Percentiles rank a stretch among this genome's conserved stretches.
Evolutionary conservation across 2,797 vertebrate genomes (phyloP).

Genomic region (Monodelphis domestica): DNA sequence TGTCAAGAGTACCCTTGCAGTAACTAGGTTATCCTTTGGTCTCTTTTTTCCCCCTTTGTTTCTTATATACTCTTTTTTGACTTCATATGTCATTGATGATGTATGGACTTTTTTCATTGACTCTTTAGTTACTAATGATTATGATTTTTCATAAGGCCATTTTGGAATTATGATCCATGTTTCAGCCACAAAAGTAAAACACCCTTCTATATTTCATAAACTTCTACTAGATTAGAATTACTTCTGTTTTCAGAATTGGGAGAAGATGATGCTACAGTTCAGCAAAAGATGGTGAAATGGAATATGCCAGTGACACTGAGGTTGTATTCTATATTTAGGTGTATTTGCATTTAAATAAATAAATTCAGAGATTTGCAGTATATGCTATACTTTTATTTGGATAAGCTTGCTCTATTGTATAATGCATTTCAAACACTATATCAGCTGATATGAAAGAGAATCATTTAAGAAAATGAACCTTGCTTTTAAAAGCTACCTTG

Average conservation of each 20-base stretch:
- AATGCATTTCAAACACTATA: slow-evolving; percentile 54
- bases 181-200: slow-evolving; percentile 50
- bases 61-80: not conserved
- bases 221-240: slow-evolving; percentile 60
- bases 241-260: slow-evolving; percentile 65
- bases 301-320: slow-evolving; percentile 64
- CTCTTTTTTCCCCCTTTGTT: not conserved
- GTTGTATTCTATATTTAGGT: slow-evolving; percentile 71
- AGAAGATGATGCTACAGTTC: slow-evolving; percentile 70
- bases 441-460: slow-evolving; percentile 56
- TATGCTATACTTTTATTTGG: slow-evolving; percentile 63
- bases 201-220: slow-evolving; percentile 39
- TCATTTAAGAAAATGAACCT: slow-evolving; percentile 55
- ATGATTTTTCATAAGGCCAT: not conserved
- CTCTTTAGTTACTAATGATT: not conserved
- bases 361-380: slow-evolving; percentile 60
- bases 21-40: not conserved
- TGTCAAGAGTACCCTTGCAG: not conserved
- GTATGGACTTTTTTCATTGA: not conserved
- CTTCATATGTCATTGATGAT: not conserved
- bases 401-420: slow-evolving; percentile 57
- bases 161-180: not conserved
- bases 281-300: slow-evolving; percentile 48
- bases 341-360: slow-evolving; percentile 80
- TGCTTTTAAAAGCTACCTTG: slow-evolving; percentile 53